phyloP scores from a whole-genome alignment of 2,888 invertebrate species.

The Aporophyla nigra region DNA sequence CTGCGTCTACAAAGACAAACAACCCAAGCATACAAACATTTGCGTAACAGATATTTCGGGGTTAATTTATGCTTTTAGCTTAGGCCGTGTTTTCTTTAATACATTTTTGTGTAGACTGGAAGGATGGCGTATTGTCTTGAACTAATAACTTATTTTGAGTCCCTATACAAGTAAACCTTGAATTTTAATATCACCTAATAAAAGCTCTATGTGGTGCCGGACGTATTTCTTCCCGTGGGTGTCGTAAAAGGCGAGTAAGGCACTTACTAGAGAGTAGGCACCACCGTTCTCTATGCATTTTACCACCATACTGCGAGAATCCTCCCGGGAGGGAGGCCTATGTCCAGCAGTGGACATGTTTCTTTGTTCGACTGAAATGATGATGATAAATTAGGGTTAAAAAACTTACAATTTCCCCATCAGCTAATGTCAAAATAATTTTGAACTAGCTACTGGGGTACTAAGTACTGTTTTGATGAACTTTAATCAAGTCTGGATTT shows the following conservation, averaged over 20 bases:
- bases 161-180: not conserved
- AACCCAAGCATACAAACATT: slow-evolving; percentile 57
- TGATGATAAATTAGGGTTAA: not conserved
- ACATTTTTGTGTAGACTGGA: slow-evolving; percentile 39
- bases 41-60: slow-evolving; percentile 60
- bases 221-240: too few species aligned
- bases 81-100: slow-evolving; percentile 47
- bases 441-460: not conserved
- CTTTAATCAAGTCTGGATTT: not conserved
- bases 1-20: slow-evolving; percentile 60
- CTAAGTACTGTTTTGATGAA: not conserved
- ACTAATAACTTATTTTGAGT: slow-evolving; percentile 1
- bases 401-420: not conserved
- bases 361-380: too few species aligned
- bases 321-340: too few species aligned
- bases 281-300: too few species aligned
- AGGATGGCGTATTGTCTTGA: slow-evolving; percentile 11
- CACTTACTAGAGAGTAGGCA: too few species aligned
- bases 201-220: too few species aligned
- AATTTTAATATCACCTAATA: not conserved
- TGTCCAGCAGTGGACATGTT: too few species aligned
- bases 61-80: slow-evolving; percentile 60
- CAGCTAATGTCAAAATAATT: not conserved
- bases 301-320: too few species aligned
- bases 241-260: too few species aligned